Percentiles rank a stretch among this genome's conserved stretches.
These are phyloP conservation scores for Guaruba guarouba DNA, from an alignment of 2,113 vertebrate genomes.

Conservation along the genomic window DNA sequence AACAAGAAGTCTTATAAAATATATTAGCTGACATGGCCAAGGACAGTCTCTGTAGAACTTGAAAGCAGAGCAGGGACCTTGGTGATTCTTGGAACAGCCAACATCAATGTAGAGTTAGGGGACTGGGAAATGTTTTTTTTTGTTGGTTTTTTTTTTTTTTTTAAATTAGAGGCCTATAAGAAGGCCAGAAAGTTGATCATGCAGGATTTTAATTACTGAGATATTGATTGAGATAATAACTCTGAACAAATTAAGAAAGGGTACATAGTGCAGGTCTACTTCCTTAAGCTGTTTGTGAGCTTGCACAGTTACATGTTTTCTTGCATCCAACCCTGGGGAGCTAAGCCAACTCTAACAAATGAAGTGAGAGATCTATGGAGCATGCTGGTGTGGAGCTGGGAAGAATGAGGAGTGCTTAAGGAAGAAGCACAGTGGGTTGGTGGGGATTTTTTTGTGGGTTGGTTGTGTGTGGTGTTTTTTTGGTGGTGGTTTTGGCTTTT, in stretches of 20 bases:
- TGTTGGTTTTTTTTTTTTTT: background rate
- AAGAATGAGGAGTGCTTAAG: background rate
- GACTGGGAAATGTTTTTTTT: background rate
- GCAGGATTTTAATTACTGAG: constrained; percentile 35
- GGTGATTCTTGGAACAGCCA: background rate
- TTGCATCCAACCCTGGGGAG: background rate
- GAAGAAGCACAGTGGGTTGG: background rate
- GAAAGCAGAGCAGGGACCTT: background rate
- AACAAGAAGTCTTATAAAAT: constrained; percentile 12
- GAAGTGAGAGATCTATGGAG: background rate
- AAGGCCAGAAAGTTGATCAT: constrained; percentile 35
- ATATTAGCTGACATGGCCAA: background rate
- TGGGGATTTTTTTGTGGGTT: background rate
- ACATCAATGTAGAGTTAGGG: background rate
- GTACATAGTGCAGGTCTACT: background rate
- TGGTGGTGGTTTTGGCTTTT: background rate
- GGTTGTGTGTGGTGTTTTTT: background rate
- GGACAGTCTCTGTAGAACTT: background rate
- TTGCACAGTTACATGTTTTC: background rate
- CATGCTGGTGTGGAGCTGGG: background rate
- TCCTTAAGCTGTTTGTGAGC: constrained; percentile 22
- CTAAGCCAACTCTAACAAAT: background rate
- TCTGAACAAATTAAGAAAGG: background rate
- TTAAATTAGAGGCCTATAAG: background rate
- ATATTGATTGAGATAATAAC: constrained; percentile 37